These are phyloP conservation scores for Drosophila koepferae DNA, from an alignment of 2,888 invertebrate genomes.

Conservation along the genomic window DNA sequence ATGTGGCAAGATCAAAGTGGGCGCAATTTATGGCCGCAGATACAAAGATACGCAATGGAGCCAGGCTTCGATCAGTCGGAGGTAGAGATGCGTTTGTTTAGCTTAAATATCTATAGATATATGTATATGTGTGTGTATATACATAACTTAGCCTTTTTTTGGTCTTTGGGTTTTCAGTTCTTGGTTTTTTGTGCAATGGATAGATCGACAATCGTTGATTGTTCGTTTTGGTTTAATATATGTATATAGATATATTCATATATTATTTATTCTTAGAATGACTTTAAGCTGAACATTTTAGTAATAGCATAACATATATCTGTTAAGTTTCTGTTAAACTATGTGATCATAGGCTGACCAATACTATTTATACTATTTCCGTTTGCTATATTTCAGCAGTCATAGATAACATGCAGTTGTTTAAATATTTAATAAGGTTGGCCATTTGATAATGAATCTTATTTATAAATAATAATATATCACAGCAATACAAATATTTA, in stretches of 20 bases:
- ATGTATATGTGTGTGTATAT: not conserved
- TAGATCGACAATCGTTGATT: not conserved
- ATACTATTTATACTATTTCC: not conserved
- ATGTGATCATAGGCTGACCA: not conserved
- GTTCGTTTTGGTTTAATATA: not conserved
- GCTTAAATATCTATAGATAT: not conserved
- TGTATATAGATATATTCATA: too few species aligned
- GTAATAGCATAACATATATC: not conserved
- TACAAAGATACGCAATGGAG: constrained; percentile 67
- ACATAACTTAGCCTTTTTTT: not conserved
- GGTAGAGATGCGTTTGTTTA: constrained; percentile 24
- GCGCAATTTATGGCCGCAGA: constrained; percentile 77
- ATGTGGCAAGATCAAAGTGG: constrained; percentile 80
- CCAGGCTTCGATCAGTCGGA: constrained; percentile 15
- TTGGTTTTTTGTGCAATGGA: not conserved
- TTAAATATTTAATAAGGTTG: not conserved
- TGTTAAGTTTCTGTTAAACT: not conserved
- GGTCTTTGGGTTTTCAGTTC: not conserved
- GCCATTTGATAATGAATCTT: not conserved
- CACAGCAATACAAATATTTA: not conserved
- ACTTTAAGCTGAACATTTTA: too few species aligned
- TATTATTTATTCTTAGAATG: too few species aligned
- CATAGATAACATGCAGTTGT: not conserved
- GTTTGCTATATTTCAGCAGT: not conserved
- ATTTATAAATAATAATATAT: not conserved